Evolutionary conservation across 2,797 vertebrate species (phyloP).

Genomic region (Gymnopithys bicolor): DNA sequence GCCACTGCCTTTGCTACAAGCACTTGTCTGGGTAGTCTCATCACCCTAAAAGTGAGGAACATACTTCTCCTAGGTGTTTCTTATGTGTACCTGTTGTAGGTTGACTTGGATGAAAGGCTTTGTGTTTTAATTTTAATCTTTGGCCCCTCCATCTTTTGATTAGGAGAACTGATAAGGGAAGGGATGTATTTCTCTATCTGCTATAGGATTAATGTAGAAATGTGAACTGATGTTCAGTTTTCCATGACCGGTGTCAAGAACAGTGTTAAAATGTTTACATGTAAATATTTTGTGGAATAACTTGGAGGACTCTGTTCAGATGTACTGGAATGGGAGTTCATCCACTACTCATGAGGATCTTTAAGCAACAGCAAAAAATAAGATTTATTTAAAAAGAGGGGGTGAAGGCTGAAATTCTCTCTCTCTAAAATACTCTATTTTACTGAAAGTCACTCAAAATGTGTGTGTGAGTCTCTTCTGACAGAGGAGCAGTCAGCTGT

Average conservation of each 20-base stretch:
- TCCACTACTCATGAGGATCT: not conserved
- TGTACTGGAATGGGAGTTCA: not conserved
- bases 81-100: not conserved
- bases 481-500: not conserved
- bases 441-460: not conserved
- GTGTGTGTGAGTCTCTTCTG: not conserved
- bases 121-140: not conserved
- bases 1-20: not conserved
- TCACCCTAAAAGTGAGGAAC: not conserved
- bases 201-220: not conserved
- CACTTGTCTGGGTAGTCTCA: not conserved
- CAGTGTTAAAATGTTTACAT: fast-evolving
- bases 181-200: not conserved
- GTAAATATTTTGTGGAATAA: not conserved
- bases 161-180: not conserved
- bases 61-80: not conserved
- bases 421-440: not conserved
- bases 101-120: not conserved
- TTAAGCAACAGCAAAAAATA: not conserved
- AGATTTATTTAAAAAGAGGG: not conserved
- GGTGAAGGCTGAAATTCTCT: not conserved
- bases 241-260: not conserved
- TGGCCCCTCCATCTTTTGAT: not conserved
- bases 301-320: not conserved
- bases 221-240: not conserved